Evolutionary conservation across 2,113 vertebrate genomes (phyloP).

Genomic region (Myiozetetes cayanensis): DNA sequence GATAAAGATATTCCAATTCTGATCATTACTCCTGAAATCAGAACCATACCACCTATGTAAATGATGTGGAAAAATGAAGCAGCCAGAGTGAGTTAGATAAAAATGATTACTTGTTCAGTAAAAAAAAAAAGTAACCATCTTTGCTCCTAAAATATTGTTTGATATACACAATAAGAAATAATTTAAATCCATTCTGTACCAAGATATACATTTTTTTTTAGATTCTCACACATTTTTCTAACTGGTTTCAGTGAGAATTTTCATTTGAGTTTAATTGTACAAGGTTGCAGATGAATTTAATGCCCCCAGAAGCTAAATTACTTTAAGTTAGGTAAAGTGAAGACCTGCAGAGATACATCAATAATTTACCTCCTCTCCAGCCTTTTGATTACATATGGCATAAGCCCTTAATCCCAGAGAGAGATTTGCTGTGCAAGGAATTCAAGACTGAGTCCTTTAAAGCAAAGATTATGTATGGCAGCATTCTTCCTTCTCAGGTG

Average conservation of each 20-base stretch:
- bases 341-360: background rate
- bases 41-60: background rate
- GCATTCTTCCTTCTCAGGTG: constrained; percentile 31
- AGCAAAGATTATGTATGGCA: constrained; percentile 18
- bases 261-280: background rate
- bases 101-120: background rate
- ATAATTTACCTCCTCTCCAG: background rate
- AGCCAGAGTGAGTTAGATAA: background rate
- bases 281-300: background rate
- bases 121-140: background rate
- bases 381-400: background rate
- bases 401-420: background rate
- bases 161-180: background rate
- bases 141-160: background rate
- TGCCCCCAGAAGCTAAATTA: background rate
- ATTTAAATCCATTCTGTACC: background rate
- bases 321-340: background rate
- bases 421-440: background rate
- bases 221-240: background rate
- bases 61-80: background rate
- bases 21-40: background rate
- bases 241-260: background rate
- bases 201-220: background rate
- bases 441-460: background rate
- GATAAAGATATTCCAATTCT: background rate